phyloP scores from a whole-genome alignment of 2,888 invertebrate species.

The Lamproptera curius region DNA sequence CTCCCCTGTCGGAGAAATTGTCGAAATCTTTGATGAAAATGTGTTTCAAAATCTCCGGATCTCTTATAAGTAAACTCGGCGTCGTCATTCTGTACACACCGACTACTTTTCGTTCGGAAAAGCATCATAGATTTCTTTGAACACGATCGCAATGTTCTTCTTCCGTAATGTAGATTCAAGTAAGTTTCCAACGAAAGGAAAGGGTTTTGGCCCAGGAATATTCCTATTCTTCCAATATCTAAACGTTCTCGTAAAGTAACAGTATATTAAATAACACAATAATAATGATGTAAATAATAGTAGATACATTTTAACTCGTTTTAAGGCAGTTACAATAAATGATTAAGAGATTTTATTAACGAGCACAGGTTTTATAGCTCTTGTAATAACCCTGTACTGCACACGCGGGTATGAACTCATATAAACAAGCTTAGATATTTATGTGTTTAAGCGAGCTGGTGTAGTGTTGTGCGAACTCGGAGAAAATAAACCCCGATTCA shows the following conservation, averaged over 20 bases:
- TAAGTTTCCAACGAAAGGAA: conserved; percentile 41
- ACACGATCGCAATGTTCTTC: conserved; percentile 30
- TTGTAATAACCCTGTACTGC: no score
- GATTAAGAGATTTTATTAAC: no score
- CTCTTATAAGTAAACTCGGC: conserved; percentile 42
- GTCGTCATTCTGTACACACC: conserved; percentile 46
- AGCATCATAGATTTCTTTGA: conserved; percentile 37
- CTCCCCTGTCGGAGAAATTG: conserved; percentile 41
- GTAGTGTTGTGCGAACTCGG: no score
- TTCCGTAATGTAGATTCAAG: conserved; percentile 32
- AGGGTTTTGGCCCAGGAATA: conserved; percentile 38
- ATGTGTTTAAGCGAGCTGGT: no score
- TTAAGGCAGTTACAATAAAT: no score
- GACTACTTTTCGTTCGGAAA: conserved; percentile 46
- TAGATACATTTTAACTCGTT: no score
- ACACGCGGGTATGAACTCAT: no score
- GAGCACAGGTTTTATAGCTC: no score
- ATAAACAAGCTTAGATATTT: no score
- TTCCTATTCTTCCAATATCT: conserved; percentile 45
- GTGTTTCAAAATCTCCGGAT: conserved; percentile 47
- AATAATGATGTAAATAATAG: no score
- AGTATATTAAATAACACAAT: conserved; percentile 22
- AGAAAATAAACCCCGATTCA: no score
- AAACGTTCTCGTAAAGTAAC: conserved; percentile 41
- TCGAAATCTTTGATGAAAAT: conserved; percentile 52